These are phyloP conservation scores for Holothuria leucospilota DNA, from an alignment of 53 echinoderm and acorn worm genomes.

Conservation along the genomic window DNA sequence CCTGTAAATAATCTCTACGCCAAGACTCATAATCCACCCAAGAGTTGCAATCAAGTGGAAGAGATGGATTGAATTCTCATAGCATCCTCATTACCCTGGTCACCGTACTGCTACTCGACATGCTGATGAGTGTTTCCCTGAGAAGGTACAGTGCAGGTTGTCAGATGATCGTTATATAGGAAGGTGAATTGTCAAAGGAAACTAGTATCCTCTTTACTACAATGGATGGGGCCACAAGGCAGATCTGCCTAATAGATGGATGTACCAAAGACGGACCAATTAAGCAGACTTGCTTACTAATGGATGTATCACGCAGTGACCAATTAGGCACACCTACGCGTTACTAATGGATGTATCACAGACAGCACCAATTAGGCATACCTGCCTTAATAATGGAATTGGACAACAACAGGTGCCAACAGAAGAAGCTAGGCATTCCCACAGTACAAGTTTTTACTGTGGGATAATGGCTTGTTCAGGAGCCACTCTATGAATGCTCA, in stretches of 20 bases:
- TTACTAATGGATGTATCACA: background rate
- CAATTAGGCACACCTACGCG: background rate
- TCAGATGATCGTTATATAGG: background rate
- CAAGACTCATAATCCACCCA: constrained; percentile 73
- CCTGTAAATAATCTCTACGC: constrained; percentile 72
- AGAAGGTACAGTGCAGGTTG: background rate
- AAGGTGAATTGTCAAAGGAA: too few relatives aligned
- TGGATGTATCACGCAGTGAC: background rate
- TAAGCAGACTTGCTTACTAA: background rate
- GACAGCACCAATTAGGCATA: too few relatives aligned
- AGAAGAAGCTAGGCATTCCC: too few relatives aligned
- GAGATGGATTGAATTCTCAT: constrained; percentile 75
- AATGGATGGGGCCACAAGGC: too few relatives aligned
- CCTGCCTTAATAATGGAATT: background rate
- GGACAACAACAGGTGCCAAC: too few relatives aligned
- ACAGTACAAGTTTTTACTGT: too few relatives aligned
- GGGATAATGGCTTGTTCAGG: too few relatives aligned
- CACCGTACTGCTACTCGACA: background rate
- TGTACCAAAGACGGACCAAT: too few relatives aligned
- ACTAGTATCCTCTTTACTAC: too few relatives aligned
- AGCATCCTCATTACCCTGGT: constrained; percentile 76
- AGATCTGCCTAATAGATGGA: too few relatives aligned
- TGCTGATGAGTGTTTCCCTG: constrained; percentile 84
- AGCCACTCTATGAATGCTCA: too few relatives aligned
- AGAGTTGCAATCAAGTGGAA: constrained; percentile 82